These are phyloP conservation scores for Oreochromis tanganicae DNA, from an alignment of 2,113 vertebrate species.

Conservation along the genomic window DNA sequence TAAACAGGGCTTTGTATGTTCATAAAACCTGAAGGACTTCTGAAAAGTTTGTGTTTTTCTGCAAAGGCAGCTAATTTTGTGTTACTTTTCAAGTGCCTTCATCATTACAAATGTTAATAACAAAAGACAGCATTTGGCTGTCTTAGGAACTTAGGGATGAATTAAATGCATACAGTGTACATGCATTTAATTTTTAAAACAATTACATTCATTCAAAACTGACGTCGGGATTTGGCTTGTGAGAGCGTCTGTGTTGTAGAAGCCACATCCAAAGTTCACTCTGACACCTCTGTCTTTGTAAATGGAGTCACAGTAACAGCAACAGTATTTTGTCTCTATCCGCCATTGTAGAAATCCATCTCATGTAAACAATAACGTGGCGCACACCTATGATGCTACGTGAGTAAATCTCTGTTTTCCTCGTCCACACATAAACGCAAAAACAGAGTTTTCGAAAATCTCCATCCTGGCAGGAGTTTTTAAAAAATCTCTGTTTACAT, in stretches of 20 bases:
- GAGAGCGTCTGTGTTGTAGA: background rate
- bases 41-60: background rate
- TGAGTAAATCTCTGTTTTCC: background rate
- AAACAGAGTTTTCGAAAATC: background rate
- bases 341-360: background rate
- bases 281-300: background rate
- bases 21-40: background rate
- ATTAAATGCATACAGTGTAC: background rate
- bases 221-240: background rate
- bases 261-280: background rate
- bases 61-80: background rate
- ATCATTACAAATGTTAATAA: background rate
- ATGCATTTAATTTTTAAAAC: accelerated
- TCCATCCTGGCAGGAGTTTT: background rate
- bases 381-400: background rate
- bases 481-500: background rate
- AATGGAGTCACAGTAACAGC: background rate
- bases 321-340: background rate
- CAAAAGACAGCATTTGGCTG: background rate
- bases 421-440: background rate
- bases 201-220: background rate
- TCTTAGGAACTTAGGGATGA: background rate
- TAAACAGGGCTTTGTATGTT: background rate
- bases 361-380: background rate
- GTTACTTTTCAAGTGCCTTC: background rate